Base-by-base conservation (phyloP, 2,113 vertebrate species). In the Podilymbus podiceps region DNA sequence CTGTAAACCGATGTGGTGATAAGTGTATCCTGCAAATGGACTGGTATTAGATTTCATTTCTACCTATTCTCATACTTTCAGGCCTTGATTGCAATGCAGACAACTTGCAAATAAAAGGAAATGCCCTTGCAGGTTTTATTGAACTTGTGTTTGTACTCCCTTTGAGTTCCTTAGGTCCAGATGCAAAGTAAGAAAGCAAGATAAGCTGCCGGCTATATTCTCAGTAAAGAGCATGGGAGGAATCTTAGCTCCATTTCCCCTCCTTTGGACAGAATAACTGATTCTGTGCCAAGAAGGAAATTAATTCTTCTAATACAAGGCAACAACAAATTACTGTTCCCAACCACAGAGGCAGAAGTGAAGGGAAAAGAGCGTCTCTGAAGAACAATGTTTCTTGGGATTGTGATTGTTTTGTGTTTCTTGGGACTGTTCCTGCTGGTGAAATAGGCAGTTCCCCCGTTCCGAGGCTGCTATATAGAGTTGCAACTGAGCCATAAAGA, bases 371-470 rank as follows among this genome's bases (percentile, higher is more conserved):
- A 9, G 27, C 47, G 80, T 84, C 85, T 88, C 85, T 31, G 38
- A 90, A 84, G 88, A 88, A 20, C 83, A 49, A 33, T 96, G 86
- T 60, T 96, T 95, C 76, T 80, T 38, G 86, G 83, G 83, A 84
- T 19, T 67, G 68, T 86, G 90, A 82, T 21, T 90, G 33, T 28
- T 0, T 23, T 3, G 27, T 67, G 83, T 56, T 93, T n/a, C 81
- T 52, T 9, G 66, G 77, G 78, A 33, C 69, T 68, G 74, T 4
- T 94, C 18, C 58, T 95, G 74, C 74, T 17, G 31, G 50, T 55
- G 85, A 21, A 93, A 20, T 31, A 19, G 28, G 22, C 58, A 73
- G 60, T 19, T 20, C 47, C 47, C 15, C 60, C 73, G 71, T 81
- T 73, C n/a, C 35, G 24, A 40, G 77, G 56, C 64, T 77, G 60